These are phyloP conservation scores for Lumbricus terrestris DNA, from an alignment of 2,888 invertebrate genomes.

Conservation along the genomic window DNA sequence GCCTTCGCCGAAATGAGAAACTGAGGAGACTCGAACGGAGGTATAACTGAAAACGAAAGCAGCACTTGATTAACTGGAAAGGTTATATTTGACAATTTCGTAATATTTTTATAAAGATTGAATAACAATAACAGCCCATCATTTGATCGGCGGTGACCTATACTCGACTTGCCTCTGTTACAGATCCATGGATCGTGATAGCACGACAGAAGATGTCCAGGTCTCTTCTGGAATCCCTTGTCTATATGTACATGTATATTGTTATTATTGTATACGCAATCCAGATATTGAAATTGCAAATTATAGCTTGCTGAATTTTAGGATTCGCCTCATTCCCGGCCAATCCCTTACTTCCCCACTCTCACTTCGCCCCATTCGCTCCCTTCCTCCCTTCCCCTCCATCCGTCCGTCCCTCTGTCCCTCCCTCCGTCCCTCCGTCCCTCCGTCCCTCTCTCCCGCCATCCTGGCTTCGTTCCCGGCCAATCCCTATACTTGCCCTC, in stretches of 20 bases:
- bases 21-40: not conserved
- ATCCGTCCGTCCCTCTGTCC: too few relatives aligned
- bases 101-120: not conserved
- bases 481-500: too few relatives aligned
- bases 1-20: not conserved
- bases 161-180: not conserved
- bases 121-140: not conserved
- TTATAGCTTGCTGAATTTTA: too few relatives aligned
- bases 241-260: not conserved
- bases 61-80: not conserved
- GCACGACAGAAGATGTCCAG: not conserved
- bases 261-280: not conserved
- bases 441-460: too few relatives aligned
- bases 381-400: too few relatives aligned
- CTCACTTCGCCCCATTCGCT: too few relatives aligned
- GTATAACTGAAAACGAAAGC: not conserved
- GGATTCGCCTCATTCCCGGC: too few relatives aligned
- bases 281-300: too few relatives aligned
- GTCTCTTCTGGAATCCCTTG: not conserved
- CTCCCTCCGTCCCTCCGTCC: too few relatives aligned
- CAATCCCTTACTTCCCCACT: too few relatives aligned
- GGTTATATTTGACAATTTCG: too few relatives aligned
- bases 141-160: not conserved
- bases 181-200: not conserved
- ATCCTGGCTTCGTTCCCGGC: too few relatives aligned